Conservation (phyloP, 2,797 vertebrate species). For the Sylvilagus floridanus region DNA sequence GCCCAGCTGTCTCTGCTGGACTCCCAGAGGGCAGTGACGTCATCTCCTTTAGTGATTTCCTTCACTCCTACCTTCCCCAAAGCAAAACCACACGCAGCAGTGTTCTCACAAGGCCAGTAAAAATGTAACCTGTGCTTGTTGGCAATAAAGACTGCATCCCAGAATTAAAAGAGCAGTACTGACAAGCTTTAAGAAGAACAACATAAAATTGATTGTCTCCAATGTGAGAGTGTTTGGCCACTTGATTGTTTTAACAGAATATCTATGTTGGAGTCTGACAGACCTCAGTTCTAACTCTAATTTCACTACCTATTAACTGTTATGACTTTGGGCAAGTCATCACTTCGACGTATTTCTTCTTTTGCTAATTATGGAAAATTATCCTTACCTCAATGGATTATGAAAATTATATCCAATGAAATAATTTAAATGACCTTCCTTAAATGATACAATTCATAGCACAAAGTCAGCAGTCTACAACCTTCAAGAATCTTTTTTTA, state of each 20-base stretch:
- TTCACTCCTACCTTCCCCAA: not conserved
- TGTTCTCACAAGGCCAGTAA: not conserved
- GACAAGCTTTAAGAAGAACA: not conserved
- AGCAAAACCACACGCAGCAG: not conserved
- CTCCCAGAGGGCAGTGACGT: not conserved
- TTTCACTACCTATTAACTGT: not conserved
- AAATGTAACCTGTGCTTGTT: not conserved
- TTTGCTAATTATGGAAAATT: not conserved
- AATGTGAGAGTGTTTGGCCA: not conserved
- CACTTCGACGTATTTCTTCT: conserved; percentile 17
- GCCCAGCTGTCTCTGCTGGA: not conserved
- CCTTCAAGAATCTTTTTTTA: not conserved
- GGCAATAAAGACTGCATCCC: not conserved
- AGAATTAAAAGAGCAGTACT: not conserved
- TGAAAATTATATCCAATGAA: conserved; percentile 28
- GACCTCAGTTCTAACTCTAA: conserved; percentile 2
- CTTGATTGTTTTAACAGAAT: not conserved
- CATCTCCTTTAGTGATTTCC: not conserved
- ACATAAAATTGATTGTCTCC: conserved; percentile 16
- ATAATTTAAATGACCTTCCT: not conserved
- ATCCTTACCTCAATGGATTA: not conserved
- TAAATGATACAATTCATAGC: not conserved
- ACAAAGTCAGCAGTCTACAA: not conserved
- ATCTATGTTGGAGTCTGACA: not conserved
- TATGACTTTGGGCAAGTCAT: not conserved